Evolutionary conservation across 2,113 vertebrate species (phyloP).

Genomic region (Mohoua ochrocephala): DNA sequence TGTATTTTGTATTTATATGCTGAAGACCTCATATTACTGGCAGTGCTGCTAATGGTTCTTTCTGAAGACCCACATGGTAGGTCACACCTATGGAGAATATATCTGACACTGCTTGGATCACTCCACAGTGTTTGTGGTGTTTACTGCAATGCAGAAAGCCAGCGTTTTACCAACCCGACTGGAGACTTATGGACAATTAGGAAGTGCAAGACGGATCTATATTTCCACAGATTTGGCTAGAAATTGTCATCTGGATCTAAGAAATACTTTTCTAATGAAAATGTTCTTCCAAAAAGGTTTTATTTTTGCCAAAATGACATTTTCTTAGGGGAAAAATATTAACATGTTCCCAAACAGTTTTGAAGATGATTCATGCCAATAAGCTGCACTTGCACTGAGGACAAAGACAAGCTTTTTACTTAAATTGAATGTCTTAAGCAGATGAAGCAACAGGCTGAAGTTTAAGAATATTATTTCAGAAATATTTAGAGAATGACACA

Average conservation of each 20-base stretch:
- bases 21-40: neutral
- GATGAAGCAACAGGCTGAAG: neutral
- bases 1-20: neutral
- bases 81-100: neutral
- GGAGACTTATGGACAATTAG: neutral
- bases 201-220: neutral
- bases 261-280: neutral
- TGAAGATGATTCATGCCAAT: neutral
- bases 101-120: neutral
- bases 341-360: slow-evolving; percentile 4
- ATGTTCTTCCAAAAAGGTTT: slow-evolving; percentile 5
- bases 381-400: neutral
- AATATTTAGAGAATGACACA: neutral
- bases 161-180: neutral
- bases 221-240: slow-evolving; percentile 1
- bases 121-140: neutral
- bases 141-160: neutral
- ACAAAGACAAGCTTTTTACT: neutral
- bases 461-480: neutral
- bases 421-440: neutral
- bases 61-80: neutral
- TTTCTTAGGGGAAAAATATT: neutral
- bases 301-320: slow-evolving; percentile 26
- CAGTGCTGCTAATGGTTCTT: neutral
- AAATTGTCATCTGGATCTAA: neutral